Evolutionary conservation across 2,113 vertebrate genomes (phyloP), one percentile per base, ranked within the genome.

Genomic region (Chaetodon trifascialis): DNA sequence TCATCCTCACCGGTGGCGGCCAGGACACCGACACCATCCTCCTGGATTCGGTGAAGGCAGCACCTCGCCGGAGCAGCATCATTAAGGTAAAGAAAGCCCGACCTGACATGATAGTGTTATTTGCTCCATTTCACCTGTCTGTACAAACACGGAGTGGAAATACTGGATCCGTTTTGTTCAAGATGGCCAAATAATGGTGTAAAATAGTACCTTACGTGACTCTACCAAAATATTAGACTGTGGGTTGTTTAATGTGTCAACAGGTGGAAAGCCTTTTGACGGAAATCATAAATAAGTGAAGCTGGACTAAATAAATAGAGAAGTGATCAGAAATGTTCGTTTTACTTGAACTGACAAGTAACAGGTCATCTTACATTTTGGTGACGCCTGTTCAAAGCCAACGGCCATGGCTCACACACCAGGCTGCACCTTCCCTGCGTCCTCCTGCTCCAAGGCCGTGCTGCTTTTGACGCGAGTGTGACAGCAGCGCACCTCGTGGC

Each of bases 41-140:
- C 4, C 89, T 95, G 92, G 98, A 99, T 73, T 93, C 97, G 1
- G 96, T 96, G 79, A 96, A 95, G 79, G 95, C 96, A 11, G 96
- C 97, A 30, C 97, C 97, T 0, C 92, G 98, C 44, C 94, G 98
- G 73, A 99, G 98, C 95, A 99, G 98, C 93, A 99, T 99, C 91
- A 99, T 99, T 47, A 99, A 98, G 97, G 98, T 98, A 92, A 73
- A 42, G 56, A 64, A 7, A 44, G 5, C 14, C 4, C 25, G 5
- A 4, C 17, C 42, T 11, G 25, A 36, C 52, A 0, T 11, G 19
- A 2, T 62, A 42, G 7, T 30, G 34, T 30, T 5, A 46, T 46
- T 54, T 59, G 23, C 16, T 7, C 38, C 46, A 44, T 60, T 47
- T 47, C 11, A 59, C 55, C 15, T 25, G 34, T 36, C 15, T 17